These are phyloP conservation scores for Pyrgus malvae DNA, from an alignment of 2,888 invertebrate genomes.

Conservation along the genomic window DNA sequence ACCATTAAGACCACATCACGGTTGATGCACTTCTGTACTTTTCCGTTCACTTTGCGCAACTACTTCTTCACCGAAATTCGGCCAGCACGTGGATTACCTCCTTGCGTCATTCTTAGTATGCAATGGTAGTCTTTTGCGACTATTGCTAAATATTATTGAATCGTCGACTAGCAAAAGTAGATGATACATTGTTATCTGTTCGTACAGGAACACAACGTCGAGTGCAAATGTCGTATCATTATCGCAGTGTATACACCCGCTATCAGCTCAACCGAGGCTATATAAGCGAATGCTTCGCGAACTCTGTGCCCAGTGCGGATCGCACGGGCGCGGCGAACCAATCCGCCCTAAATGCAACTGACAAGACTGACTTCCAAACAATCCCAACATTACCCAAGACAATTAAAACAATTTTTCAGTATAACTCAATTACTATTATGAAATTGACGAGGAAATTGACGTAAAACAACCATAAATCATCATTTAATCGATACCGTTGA, in stretches of 20 bases:
- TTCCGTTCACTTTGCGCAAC: slow-evolving; percentile 62
- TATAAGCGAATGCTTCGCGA: slow-evolving; percentile 47
- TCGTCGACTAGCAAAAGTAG: no score
- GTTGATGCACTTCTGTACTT: slow-evolving; percentile 48
- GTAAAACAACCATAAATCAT: slow-evolving; percentile 2
- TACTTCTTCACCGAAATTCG: slow-evolving; percentile 8
- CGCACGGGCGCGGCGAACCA: slow-evolving; percentile 74
- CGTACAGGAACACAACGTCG: slow-evolving; percentile 36
- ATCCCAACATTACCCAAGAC: no score
- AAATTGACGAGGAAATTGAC: neutral
- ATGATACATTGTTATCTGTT: slow-evolving; percentile 24
- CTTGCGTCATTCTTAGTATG: slow-evolving; percentile 4
- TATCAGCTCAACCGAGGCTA: slow-evolving; percentile 50
- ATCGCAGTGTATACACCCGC: slow-evolving; percentile 38
- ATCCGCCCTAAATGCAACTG: slow-evolving; percentile 43
- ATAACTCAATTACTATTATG: neutral
- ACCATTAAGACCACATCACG: slow-evolving; percentile 32
- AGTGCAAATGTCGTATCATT: slow-evolving; percentile 39
- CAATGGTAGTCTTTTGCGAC: neutral
- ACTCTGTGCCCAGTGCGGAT: slow-evolving; percentile 71
- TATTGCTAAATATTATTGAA: neutral
- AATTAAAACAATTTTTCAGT: no score
- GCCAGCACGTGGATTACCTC: neutral
- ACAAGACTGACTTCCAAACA: slow-evolving; percentile 10
- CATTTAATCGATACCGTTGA: neutral